Evolutionary conservation across 2,797 vertebrate species (phyloP), one percentile per base, ranked within the genome.

Genomic region (Gobio occitaniae): DNA sequence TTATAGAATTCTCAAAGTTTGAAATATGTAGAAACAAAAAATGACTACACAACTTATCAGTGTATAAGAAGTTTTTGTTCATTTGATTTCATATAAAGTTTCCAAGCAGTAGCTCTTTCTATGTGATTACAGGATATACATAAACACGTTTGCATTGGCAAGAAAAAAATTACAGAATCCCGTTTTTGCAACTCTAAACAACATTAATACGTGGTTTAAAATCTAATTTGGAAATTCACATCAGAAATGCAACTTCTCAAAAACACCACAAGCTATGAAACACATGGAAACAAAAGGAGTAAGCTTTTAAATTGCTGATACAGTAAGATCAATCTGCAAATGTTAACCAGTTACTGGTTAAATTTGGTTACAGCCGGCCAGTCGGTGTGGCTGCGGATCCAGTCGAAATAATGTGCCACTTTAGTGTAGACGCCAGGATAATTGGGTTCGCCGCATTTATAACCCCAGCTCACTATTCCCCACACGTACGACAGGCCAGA

Each of bases 391-490:
- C 72, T 63, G 71, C 94, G 91, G 84, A 99, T 97, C 98, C 98
- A 99, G 1, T 97, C 96, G 2, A 95, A 99, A 88, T 96, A 99
- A 87, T 95, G 90, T 74, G 97, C 95, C 2, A 98, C 97, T 91
- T 97, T 93, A 8, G 97, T 98, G 36, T 99, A 99, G 79, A 99
- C 96, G 0, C 97, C 97, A 0, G 98, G 98, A 72, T 92, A 94
- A 1, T 94, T 95, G 0, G 92, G 44, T 17, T 92, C 86, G 3
- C 97, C 97, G 0, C 98, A 99, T 65, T 91, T 95, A 70, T 97
- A 95, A 0, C 97, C 97, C 97, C 97, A 98, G 74, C 97, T 98
- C 88, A 99, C 97, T 47, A 99, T 84, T 2, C 98, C 98, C 98
- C 97, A 99, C 54, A 98, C 89, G 0, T 99, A 98, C 0, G 96